Base-by-base conservation (phyloP, 1,140 invertebrate genomes). In the Agrilus planipennis region DNA sequence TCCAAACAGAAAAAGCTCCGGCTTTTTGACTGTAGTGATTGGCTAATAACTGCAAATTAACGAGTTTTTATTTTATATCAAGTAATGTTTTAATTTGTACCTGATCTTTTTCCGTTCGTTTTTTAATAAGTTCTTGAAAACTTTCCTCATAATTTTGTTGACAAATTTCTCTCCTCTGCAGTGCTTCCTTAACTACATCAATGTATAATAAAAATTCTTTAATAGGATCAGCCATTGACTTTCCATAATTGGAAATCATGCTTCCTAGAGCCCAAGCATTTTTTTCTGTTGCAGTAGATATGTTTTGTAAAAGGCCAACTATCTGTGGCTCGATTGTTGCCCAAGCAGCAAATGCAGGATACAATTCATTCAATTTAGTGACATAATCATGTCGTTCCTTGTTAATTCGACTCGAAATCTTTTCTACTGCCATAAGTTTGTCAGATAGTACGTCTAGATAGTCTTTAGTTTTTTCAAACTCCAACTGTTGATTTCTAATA, bases 191-290 rank as follows among this genome's bases (percentile, higher is more conserved):
- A 0, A 77, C 73, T 16, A 76, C 71, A 41, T 77, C 79, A 37
- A 80, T 68, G 51, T 83, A 84, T 25, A 75, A 61, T 10, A 80
- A 60, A 46, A 83, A 84, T 50, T 84, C 81, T 50, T 73, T 72
- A 42, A 82, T 67, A 9, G 79, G 76, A 42, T 63, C 67, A 1
- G 53, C 53, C 16, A 64, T 49, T 18, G 46, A 51, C 34, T 49
- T 58, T 9, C 61, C 43, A 47, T 65, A 58, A 40, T 55, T 58
- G 41, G 66, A 63, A 16, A 74, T 47, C 41, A 76, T 51, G 42
- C 67, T 67, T 49, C 68, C 63, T 49, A 73, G 68, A 5, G 70
- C 69, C n/a, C 53, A 39, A 12, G 69, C 54, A 42, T 64, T 70
- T 2, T 55, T 52, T 48, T 72, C 67, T 21, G 70, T 57, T 3